Evolutionary conservation across 2,797 vertebrate genomes (phyloP), one percentile per base, ranked within the genome.

Genomic region (Scolopax rusticola): DNA sequence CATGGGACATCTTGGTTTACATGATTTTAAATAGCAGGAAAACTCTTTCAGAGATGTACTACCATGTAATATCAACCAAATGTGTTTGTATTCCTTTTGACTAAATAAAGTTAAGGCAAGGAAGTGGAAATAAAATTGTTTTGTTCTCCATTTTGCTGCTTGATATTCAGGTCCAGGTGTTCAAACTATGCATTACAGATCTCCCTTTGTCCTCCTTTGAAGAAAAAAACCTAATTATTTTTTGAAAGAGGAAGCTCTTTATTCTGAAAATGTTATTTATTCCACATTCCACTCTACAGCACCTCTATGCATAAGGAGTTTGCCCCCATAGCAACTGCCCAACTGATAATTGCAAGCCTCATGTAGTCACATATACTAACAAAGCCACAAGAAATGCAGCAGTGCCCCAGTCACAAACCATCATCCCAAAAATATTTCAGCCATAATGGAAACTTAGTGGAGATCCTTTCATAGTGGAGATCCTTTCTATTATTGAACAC

Each of bases 291-390:
- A 51, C 14, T 69, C 47, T 59, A 61, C 5, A 81, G 33, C 12
- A 87, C 5, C 27, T 54, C 3, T 23, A 76, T 6, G 10, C 32
- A 61, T 54, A 11, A n/a, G 45, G 30, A 67, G 14, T 53, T 83
- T 68, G 14, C 8, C 17, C 24, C 15, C 25, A 33, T 3, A 76
- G 17, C 12, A 79, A 76, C 11, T 27, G 32, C 32, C 84, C 57
- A 50, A 76, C 24, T 0, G 0, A 75, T 25, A 56, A 56, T 19
- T 51, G 21, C 21, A 56, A 84, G 15, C 2, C 5, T 60, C 21
- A 30, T 8, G 10, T 12, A 38, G 4, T 68, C 43, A 65, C 6
- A 43, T 6, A 74, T 3, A 4, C 27, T 43, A 48, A 17, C 12
- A 77, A 79, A 57, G 15, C 41, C 59, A 50, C 30, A 45, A 4